phyloP scores from a whole-genome alignment of 64 coral and sea anemone genomes.

The Acropora tenuis region DNA sequence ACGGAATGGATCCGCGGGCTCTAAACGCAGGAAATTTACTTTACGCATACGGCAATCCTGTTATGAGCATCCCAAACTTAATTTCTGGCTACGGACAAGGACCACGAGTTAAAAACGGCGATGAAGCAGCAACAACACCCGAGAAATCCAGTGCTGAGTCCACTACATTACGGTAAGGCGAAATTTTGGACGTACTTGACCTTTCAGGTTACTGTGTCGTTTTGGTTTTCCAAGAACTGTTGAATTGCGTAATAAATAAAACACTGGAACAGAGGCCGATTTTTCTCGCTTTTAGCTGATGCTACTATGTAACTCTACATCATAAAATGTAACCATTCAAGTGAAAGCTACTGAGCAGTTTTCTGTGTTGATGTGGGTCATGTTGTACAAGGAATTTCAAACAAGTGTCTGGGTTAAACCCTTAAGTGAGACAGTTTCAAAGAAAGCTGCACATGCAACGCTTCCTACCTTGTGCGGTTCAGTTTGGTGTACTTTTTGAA shows the following conservation, averaged over 20 bases:
- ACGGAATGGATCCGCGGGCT: conserved; percentile 38
- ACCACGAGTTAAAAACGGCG: conserved; percentile 34
- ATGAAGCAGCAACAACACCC: conserved; percentile 14
- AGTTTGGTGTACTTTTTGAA: too few relatives aligned
- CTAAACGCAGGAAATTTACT: conserved; percentile 21
- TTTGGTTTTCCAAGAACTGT: not conserved
- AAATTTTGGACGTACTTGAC: too few relatives aligned
- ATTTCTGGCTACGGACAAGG: conserved; percentile 11
- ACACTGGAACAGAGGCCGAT: not conserved
- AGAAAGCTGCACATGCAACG: too few relatives aligned
- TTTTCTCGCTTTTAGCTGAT: too few relatives aligned
- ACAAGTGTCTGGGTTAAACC: too few relatives aligned
- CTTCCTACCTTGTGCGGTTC: too few relatives aligned
- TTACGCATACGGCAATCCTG: conserved; percentile 1
- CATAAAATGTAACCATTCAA: not conserved
- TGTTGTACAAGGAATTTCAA: too few relatives aligned
- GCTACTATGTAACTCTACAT: too few relatives aligned
- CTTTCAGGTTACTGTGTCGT: too few relatives aligned
- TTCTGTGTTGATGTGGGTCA: too few relatives aligned
- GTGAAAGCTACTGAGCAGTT: not conserved
- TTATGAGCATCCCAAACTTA: conserved; percentile 25
- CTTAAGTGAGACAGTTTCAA: too few relatives aligned
- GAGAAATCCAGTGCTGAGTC: not conserved
- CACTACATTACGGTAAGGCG: not conserved
- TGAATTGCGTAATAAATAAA: not conserved